Evolutionary conservation across 2,113 vertebrate species (phyloP).

Genomic region (Labeo rohita): DNA sequence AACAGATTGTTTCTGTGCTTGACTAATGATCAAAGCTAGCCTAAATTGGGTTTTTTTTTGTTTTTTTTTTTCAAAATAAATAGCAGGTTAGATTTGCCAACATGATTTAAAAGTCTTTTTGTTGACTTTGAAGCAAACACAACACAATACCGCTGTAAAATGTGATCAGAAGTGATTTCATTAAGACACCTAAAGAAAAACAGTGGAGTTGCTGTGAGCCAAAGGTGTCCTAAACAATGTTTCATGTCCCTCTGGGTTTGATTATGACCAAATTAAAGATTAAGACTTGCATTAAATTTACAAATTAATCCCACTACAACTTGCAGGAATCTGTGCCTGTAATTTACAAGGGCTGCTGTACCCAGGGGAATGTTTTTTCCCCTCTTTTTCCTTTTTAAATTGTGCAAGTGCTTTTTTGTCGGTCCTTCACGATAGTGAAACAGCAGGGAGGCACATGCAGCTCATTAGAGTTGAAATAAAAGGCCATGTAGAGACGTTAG

Average conservation of each 20-base stretch:
- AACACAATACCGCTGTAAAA: background rate
- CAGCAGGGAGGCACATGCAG: slow-evolving; percentile 31
- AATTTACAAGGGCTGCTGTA: slow-evolving; percentile 26
- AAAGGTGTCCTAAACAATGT: slow-evolving; percentile 33
- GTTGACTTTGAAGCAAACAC: background rate
- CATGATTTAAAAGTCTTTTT: background rate
- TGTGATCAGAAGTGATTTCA: background rate
- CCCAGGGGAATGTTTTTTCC: background rate
- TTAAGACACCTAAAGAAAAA: background rate
- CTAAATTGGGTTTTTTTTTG: too few relatives aligned
- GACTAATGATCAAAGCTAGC: slow-evolving; percentile 1
- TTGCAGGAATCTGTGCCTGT: background rate
- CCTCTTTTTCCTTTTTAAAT: background rate
- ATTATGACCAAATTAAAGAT: slow-evolving; percentile 57
- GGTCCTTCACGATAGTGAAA: slow-evolving; percentile 1
- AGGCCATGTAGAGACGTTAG: background rate
- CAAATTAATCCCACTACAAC: slow-evolving; percentile 5
- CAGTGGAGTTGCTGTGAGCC: background rate
- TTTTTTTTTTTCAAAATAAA: background rate
- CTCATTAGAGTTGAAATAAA: slow-evolving; percentile 38
- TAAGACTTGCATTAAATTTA: slow-evolving; percentile 43
- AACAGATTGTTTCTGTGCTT: background rate
- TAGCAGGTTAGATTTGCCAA: background rate
- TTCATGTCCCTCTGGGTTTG: slow-evolving; percentile 51
- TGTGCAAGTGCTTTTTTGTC: slow-evolving; percentile 5